Evolutionary conservation across 2,113 vertebrate species (phyloP).

Genomic region (Corythornis madagascariensis): DNA sequence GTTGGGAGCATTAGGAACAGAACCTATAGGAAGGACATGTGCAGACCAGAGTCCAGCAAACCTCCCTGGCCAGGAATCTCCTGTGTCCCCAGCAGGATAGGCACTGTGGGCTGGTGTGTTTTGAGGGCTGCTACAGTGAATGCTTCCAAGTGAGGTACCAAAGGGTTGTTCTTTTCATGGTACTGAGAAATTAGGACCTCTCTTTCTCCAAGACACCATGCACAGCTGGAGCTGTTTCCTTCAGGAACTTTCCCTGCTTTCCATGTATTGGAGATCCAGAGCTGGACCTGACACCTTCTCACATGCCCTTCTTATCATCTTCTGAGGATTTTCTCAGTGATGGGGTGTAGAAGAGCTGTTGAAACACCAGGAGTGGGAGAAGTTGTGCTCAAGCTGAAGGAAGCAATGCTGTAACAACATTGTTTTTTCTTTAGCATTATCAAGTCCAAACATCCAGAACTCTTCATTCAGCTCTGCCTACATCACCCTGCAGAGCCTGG

Average conservation of each 20-base stretch:
- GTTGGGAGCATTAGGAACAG: not conserved
- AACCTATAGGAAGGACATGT: too few relatives aligned
- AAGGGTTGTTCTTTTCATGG: too few relatives aligned
- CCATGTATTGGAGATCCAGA: not conserved
- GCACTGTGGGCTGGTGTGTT: not conserved
- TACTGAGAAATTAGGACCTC: not conserved
- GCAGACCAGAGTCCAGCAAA: not conserved
- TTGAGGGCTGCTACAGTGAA: not conserved
- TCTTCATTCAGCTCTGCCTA: not conserved
- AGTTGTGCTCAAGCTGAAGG: not conserved
- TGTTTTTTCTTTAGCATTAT: not conserved
- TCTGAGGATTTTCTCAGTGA: not conserved
- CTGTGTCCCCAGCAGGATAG: fast-evolving
- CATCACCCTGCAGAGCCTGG: not conserved
- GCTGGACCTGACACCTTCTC: not conserved
- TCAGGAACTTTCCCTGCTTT: not conserved
- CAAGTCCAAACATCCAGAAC: not conserved
- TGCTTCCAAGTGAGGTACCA: not conserved
- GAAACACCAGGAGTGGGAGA: not conserved
- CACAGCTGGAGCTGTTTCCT: not conserved
- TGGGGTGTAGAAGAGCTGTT: not conserved
- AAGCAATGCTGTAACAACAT: not conserved
- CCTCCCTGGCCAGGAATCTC: not conserved
- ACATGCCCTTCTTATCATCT: not conserved
- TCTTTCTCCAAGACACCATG: not conserved